Evolutionary conservation across 2,888 invertebrate genomes (phyloP).

Genomic region (Tenthredo amoena): DNA sequence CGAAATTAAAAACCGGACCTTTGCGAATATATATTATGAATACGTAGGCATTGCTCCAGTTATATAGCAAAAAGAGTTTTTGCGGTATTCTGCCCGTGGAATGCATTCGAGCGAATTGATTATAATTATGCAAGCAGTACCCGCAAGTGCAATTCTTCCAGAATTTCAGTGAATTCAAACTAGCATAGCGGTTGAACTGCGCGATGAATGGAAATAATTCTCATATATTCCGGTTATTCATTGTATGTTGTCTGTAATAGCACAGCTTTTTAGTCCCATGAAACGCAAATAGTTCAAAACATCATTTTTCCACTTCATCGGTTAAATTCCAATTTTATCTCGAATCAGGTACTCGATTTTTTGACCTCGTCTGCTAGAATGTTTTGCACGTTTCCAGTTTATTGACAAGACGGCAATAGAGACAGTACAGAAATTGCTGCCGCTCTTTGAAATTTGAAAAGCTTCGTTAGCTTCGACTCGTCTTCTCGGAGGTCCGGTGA

Average conservation of each 20-base stretch:
- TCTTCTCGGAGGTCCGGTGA: constrained; percentile 16
- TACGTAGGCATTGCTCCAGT: constrained; percentile 13
- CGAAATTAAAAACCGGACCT: constrained; percentile 33
- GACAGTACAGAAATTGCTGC: constrained; percentile 22
- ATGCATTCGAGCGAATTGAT: constrained; percentile 25
- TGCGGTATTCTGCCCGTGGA: constrained; percentile 16
- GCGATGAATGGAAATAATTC: constrained; percentile 4
- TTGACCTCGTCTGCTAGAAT: background rate
- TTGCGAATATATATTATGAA: constrained; percentile 4
- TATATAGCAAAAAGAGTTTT: constrained; percentile 11
- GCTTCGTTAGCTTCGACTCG: constrained; percentile 34
- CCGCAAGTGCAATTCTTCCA: constrained; percentile 28
- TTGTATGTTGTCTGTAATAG: background rate
- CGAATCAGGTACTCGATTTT: background rate
- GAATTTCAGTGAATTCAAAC: constrained; percentile 25
- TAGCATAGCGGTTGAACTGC: background rate
- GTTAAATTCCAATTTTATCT: background rate
- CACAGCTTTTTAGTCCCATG: background rate
- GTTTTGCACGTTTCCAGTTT: background rate
- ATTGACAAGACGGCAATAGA: background rate
- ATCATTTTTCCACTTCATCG: background rate
- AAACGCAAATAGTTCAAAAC: background rate
- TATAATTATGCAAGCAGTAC: constrained; percentile 44
- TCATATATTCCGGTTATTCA: background rate
- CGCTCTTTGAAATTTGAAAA: constrained; percentile 38